Base-by-base conservation (phyloP, 2,797 vertebrate genomes). In the Trematomus bernacchii region DNA sequence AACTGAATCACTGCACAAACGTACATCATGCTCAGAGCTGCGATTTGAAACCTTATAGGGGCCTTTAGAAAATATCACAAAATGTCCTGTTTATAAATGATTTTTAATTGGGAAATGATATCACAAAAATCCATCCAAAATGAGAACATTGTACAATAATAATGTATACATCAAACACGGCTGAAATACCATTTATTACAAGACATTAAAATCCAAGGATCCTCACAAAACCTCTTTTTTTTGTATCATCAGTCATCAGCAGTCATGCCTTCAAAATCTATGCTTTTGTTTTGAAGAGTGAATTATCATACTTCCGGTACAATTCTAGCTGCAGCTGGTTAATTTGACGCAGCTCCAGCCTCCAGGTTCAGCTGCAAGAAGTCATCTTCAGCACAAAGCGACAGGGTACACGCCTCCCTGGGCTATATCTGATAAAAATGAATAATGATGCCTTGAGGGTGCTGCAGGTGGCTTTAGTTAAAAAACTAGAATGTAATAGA, bases 241-340 rank as follows among this genome's bases (percentile, higher is more conserved):
- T 44, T 2, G 4, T 18, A 4, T 3, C 21, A 0, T 16, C 10
- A 18, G 4, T 16, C 7, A 27, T 5, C 9, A 27, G 13, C 1
- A 5, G 44, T 30, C 12, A 18, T 7, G 5, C 0, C 0, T 4
- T n/a, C 7, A 14, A 9, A 23, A 44, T 11, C 48, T 40, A 23
- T 0, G 0, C 5, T 73, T 66, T 54, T 43, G 79, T n/a, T 79
- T 70, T 73, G 67, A 87, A 74, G 14, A 3, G 1, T 0, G 1
- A 10, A 13, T 30, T 1, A 4, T 18, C 18, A 5, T 13, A 73
- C n/a, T 79, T 90, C 89, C 85, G 74, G 71, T 71, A 3, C n/a
- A 0, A n/a, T 2, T 59, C 1, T 10, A 0, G 6, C 51, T 53
- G 1, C n/a, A 13, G 21, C 0, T 55, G 18, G 11, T 37, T 30